Evolutionary conservation across 2,797 vertebrate genomes (phyloP).

Genomic region (Iguana delicatissima): DNA sequence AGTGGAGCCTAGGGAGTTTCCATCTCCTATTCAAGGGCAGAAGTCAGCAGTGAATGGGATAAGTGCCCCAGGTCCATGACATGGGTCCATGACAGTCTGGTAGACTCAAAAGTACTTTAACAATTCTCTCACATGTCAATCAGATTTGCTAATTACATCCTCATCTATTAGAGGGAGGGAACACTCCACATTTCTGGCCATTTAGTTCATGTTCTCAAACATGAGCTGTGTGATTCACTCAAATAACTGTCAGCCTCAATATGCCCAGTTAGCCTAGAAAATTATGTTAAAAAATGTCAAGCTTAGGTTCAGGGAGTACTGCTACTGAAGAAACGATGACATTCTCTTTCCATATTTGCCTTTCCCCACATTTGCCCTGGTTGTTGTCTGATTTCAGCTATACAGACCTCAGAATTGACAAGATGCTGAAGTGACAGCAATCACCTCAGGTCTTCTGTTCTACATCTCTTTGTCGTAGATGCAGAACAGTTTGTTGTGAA

Average conservation of each 20-base stretch:
- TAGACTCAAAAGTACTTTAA: background rate
- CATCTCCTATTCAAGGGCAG: no score
- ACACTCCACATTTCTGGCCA: background rate
- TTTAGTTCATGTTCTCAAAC: background rate
- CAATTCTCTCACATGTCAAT: background rate
- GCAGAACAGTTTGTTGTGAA: constrained; percentile 40
- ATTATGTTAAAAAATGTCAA: constrained; percentile 30
- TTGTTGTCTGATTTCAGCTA: constrained; percentile 2
- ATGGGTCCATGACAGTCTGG: no score
- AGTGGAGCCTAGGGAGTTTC: no score
- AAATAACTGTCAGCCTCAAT: constrained; percentile 43
- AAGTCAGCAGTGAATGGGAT: no score
- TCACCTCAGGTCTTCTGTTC: constrained; percentile 23
- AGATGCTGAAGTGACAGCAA: constrained; percentile 49
- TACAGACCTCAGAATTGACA: constrained; percentile 34
- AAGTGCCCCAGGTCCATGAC: no score
- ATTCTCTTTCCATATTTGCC: constrained; percentile 25
- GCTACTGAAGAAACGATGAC: constrained; percentile 25
- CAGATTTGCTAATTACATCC: background rate
- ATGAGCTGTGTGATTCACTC: background rate
- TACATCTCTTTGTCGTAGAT: background rate
- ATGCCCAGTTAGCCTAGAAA: constrained; percentile 32
- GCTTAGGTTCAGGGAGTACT: constrained; percentile 36
- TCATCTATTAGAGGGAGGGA: background rate
- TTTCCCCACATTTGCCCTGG: background rate